These are phyloP conservation scores for Sitodiplosis mosellana DNA, from an alignment of 1,140 invertebrate species.

Conservation along the genomic window DNA sequence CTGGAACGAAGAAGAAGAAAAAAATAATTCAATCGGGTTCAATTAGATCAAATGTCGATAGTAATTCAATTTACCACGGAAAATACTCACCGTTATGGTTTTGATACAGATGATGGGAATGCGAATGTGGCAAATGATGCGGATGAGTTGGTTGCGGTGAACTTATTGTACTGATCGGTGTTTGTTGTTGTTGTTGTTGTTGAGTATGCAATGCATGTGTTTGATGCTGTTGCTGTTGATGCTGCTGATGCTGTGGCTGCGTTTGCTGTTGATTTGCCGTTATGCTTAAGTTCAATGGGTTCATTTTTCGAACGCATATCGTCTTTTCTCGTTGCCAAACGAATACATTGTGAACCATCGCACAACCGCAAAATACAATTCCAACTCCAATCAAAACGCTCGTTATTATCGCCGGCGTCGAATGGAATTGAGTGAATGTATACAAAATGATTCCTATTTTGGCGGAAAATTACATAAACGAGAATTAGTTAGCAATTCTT, in stretches of 20 bases:
- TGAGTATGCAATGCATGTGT: too few relatives aligned
- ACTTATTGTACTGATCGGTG: slow-evolving; percentile 8
- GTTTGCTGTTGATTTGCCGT: slow-evolving; percentile 9
- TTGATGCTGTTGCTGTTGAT: too few relatives aligned
- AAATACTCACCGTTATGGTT: too few relatives aligned
- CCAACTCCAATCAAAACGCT: slow-evolving; percentile 74
- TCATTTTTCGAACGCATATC: slow-evolving; percentile 26
- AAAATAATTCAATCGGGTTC: slow-evolving; percentile 2
- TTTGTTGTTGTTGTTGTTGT: slow-evolving; percentile 6
- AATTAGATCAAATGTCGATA: too few relatives aligned
- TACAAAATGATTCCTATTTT: slow-evolving; percentile 69
- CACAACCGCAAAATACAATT: slow-evolving; percentile 78
- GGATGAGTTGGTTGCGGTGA: slow-evolving; percentile 9
- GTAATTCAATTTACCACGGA: neutral
- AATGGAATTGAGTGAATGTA: slow-evolving; percentile 82
- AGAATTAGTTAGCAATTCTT: too few relatives aligned
- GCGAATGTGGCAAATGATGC: too few relatives aligned
- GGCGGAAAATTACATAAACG: neutral
- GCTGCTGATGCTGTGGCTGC: too few relatives aligned
- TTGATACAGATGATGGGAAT: too few relatives aligned
- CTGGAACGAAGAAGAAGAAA: neutral
- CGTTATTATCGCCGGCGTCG: slow-evolving; percentile 74
- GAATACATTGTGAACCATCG: slow-evolving; percentile 86
- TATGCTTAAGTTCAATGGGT: slow-evolving; percentile 24
- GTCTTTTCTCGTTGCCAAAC: slow-evolving; percentile 81